A percentile compares a stretch with the other conserved stretches of the same genome.
These are phyloP conservation scores for Nematolebias whitei DNA, from an alignment of 2,113 vertebrate genomes.

Conservation along the genomic window DNA sequence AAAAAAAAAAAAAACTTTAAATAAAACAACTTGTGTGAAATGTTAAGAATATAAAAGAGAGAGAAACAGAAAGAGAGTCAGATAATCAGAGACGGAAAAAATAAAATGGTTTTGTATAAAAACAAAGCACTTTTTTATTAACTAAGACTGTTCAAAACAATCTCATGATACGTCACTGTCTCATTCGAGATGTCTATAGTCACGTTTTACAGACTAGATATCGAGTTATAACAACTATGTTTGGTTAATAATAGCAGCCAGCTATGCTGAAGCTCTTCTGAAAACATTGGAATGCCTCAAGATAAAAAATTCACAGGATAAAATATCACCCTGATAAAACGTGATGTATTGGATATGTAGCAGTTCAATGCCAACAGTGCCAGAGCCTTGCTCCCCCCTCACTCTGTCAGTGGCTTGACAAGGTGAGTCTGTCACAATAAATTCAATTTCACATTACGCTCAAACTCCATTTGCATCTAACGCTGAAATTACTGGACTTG, in stretches of 20 bases:
- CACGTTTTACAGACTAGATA: slow-evolving; percentile 9
- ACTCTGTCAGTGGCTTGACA: slow-evolving; percentile 17
- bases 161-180: slow-evolving; percentile 3
- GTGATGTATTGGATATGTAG: slow-evolving; percentile 32
- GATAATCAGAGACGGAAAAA: not conserved
- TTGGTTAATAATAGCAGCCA: slow-evolving; percentile 23
- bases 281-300: not conserved
- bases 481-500: not conserved
- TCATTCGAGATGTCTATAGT: not conserved
- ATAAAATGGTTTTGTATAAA: not conserved
- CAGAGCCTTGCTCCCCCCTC: slow-evolving; percentile 4
- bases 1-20: not conserved
- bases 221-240: slow-evolving; percentile 8
- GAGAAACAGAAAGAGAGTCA: not conserved
- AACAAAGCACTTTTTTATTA: not conserved
- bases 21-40: not conserved
- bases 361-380: slow-evolving; percentile 3
- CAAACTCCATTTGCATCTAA: slow-evolving; percentile 11
- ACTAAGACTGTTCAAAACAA: not conserved
- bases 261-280: not conserved
- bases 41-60: not conserved
- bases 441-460: slow-evolving; percentile 17
- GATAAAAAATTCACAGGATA: slow-evolving; percentile 43
- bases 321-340: slow-evolving; percentile 30
- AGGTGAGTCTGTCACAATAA: not conserved